Evolutionary conservation across 2,113 vertebrate species (phyloP), one percentile per base, ranked within the genome.

Genomic region (Platysteira castanea): DNA sequence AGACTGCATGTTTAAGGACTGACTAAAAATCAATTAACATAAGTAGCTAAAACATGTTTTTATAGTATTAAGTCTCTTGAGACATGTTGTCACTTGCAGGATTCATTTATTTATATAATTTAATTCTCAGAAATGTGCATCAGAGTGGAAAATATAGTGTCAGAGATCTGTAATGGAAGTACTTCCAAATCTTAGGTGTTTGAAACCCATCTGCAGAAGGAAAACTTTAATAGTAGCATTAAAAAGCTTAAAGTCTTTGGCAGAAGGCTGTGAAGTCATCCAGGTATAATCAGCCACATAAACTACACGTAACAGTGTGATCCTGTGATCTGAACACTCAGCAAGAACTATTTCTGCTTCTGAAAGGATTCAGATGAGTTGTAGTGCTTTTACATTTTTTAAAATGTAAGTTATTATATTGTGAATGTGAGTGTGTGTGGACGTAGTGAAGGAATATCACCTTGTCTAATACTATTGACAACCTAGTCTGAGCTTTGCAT

Each of bases 41-140:
- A 89, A 87, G 33, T 33, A 94, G 33, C 15, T 76, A 52, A 92
- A 96, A 27, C 53, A 27, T 67, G 68, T 90, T 92, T 94, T 94
- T 91, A 61, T 84, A 59, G 73, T 50, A 22, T 60, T 84, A 68
- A 71, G 37, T 90, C 53, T 95, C 56, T 92, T 4, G 8, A 59
- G 52, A 61, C 86, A 84, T 10, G 86, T 76, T 87, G 70, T 82
- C 70, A 90, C 92, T 41, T 59, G 54, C 44, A 50, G 30, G 7
- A 33, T 91, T 79, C 68, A 65, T 68, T 88, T 91, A 69, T 82
- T 90, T 35, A 33, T 68, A 91, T 59, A 49, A 37, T 76, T 75
- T 84, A 64, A 28, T 54, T 94, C 90, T 78, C 35, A 94, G 42
- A 71, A 91, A 37, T 24, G 2, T 28, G 50, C n/a, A 80, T 67